A percentile compares a stretch with the other conserved stretches of the same genome.
These are phyloP conservation scores for Anagyrus pseudococci DNA, from an alignment of 2,888 invertebrate genomes.

Conservation along the genomic window DNA sequence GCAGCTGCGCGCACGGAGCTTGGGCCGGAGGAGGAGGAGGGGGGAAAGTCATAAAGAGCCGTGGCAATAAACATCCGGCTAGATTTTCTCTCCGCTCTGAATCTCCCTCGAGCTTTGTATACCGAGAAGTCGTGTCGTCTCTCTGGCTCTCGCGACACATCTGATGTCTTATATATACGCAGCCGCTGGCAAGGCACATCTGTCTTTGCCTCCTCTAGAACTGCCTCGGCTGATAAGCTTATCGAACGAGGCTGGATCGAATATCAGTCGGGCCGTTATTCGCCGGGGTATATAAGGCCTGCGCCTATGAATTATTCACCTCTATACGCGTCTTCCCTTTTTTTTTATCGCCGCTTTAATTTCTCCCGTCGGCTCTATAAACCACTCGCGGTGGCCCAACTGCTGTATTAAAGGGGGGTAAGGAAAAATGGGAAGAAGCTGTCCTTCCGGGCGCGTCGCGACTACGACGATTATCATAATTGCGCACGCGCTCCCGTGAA, in stretches of 20 bases:
- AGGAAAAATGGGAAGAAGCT: background rate
- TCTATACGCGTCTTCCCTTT: background rate
- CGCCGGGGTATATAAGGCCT: background rate
- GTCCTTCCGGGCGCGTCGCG: too few species aligned
- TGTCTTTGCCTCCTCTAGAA: background rate
- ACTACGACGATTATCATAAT: too few species aligned
- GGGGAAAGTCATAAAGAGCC: background rate
- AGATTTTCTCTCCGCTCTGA: background rate
- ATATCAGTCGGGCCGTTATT: background rate
- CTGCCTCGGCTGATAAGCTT: conserved; percentile 29
- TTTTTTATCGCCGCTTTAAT: background rate
- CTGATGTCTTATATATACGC: background rate
- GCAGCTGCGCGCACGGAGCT: background rate
- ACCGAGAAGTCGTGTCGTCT: background rate
- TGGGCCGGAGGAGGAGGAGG: background rate
- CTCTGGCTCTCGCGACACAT: background rate
- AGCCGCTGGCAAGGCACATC: background rate
- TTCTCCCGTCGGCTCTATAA: background rate
- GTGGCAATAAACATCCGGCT: background rate
- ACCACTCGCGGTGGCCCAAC: too few species aligned
- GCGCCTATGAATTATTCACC: conserved; percentile 15
- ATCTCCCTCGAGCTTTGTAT: background rate
- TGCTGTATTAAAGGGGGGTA: background rate
- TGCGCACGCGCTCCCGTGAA: too few species aligned
- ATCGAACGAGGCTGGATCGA: too few species aligned